Conservation (phyloP, 2,888 invertebrate genomes). For the Xestia rhomboidea region DNA sequence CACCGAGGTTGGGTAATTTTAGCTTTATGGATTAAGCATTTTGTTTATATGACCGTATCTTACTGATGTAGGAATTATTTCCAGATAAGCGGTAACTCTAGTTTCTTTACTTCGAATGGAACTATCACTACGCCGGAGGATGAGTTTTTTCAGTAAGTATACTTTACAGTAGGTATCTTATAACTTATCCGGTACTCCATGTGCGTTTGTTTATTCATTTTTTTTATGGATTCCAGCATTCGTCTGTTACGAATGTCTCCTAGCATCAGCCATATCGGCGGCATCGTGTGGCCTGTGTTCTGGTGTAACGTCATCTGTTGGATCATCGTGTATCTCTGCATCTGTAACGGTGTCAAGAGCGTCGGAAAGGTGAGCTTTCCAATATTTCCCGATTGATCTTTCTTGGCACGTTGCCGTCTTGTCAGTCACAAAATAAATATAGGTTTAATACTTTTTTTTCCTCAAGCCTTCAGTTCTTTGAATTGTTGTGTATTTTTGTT, state of each 20-base stretch:
- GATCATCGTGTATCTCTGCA: slow-evolving; percentile 95
- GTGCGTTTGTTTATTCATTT: not conserved
- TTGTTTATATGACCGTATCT: slow-evolving; percentile 34
- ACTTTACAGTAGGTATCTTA: not conserved
- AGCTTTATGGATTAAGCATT: slow-evolving; percentile 52
- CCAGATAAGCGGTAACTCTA: slow-evolving; percentile 85
- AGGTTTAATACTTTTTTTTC: slow-evolving; percentile 63
- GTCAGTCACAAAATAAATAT: slow-evolving; percentile 69
- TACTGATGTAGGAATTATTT: slow-evolving; percentile 62
- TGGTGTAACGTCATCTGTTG: slow-evolving; percentile 94
- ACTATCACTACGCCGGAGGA: slow-evolving; percentile 93
- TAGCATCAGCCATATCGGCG: slow-evolving; percentile 93
- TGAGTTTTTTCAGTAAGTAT: slow-evolving; percentile 95
- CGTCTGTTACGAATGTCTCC: slow-evolving; percentile 94
- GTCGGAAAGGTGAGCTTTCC: slow-evolving; percentile 93
- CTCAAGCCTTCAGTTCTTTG: slow-evolving; percentile 53
- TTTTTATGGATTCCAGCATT: slow-evolving; percentile 89
- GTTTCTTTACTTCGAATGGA: slow-evolving; percentile 76
- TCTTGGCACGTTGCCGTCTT: slow-evolving; percentile 76
- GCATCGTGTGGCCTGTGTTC: slow-evolving; percentile 95
- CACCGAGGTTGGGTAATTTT: slow-evolving; percentile 87
- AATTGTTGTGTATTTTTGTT: slow-evolving; percentile 61
- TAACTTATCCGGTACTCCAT: not conserved
- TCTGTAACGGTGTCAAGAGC: slow-evolving; percentile 96
- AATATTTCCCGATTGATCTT: slow-evolving; percentile 58